These are phyloP conservation scores for Hirtodrosophila duncani DNA, from an alignment of 2,888 invertebrate species.

Conservation along the genomic window DNA sequence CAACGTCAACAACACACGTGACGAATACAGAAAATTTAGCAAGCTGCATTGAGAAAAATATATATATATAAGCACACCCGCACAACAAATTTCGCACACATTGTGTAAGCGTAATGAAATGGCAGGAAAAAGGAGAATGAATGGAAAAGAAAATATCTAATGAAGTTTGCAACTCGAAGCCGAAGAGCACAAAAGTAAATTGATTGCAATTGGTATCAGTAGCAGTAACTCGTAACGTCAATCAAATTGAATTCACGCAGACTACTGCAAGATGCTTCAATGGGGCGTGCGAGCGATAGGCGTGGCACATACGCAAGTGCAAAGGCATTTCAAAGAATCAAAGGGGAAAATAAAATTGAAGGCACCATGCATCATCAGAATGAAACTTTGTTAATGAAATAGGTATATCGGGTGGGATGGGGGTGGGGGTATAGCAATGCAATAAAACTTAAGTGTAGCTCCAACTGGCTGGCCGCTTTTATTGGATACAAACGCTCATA, in stretches of 20 bases:
- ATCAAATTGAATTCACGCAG: constrained; percentile 70
- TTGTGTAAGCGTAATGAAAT: constrained; percentile 30
- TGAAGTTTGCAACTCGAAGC: constrained; percentile 71
- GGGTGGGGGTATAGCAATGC: constrained; percentile 48
- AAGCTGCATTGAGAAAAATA: constrained; percentile 12
- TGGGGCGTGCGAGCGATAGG: neutral
- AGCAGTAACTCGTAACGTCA: constrained; percentile 72
- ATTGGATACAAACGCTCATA: no score
- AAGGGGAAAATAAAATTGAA: neutral
- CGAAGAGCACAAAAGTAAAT: constrained; percentile 68
- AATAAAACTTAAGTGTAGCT: constrained; percentile 66
- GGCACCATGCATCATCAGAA: constrained; percentile 65
- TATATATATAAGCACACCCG: constrained; percentile 10
- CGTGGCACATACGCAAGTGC: constrained; percentile 33
- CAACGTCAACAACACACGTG: constrained; percentile 48
- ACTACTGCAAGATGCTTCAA: constrained; percentile 23
- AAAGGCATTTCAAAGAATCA: constrained; percentile 36
- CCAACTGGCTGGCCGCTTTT: constrained; percentile 16
- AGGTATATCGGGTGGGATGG: no score
- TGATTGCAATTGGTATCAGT: constrained; percentile 72
- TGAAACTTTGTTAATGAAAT: constrained; percentile 71
- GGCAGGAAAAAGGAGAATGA: constrained; percentile 21
- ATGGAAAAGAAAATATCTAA: constrained; percentile 57
- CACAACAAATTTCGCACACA: constrained; percentile 1
- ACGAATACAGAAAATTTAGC: constrained; percentile 46